Evolutionary conservation across 2,888 invertebrate genomes (phyloP).

Genomic region (Conomelus anceps): DNA sequence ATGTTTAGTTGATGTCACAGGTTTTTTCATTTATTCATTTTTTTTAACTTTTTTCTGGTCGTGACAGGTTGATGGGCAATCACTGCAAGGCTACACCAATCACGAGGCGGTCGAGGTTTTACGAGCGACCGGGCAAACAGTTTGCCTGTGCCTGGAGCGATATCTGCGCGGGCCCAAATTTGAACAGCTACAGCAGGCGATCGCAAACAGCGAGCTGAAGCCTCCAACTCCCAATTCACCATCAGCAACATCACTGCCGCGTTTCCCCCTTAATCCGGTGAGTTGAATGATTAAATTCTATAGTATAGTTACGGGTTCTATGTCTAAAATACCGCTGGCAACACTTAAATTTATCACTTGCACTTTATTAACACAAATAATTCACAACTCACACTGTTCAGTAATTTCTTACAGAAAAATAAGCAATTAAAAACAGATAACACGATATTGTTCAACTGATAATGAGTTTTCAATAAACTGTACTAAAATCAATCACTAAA

Average conservation of each 20-base stretch:
- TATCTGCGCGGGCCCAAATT: slow-evolving; percentile 85
- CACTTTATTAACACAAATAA: neutral
- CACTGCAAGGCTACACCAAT: slow-evolving; percentile 91
- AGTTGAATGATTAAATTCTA: slow-evolving; percentile 22
- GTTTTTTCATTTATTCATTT: slow-evolving; percentile 8
- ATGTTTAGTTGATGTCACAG: neutral
- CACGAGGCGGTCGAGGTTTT: slow-evolving; percentile 96
- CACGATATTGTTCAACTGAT: no score
- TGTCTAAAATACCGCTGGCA: no score
- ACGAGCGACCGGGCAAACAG: slow-evolving; percentile 85
- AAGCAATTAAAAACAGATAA: no score
- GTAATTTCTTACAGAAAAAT: no score
- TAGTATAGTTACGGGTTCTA: no score
- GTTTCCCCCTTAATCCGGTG: slow-evolving; percentile 52
- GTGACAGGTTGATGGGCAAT: slow-evolving; percentile 71
- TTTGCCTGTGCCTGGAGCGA: slow-evolving; percentile 81
- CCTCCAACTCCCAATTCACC: slow-evolving; percentile 50
- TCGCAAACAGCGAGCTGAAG: slow-evolving; percentile 70
- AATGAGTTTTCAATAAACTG: no score
- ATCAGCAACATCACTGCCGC: slow-evolving; percentile 74
- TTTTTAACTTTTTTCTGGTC: neutral
- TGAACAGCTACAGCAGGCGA: slow-evolving; percentile 80
- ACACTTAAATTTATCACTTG: neutral
- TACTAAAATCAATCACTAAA: no score
- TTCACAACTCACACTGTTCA: no score